Percentiles rank a stretch among this genome's conserved stretches.
phyloP scores from a whole-genome alignment of 2,888 invertebrate species.

The Omphaloscelis lunosa region DNA sequence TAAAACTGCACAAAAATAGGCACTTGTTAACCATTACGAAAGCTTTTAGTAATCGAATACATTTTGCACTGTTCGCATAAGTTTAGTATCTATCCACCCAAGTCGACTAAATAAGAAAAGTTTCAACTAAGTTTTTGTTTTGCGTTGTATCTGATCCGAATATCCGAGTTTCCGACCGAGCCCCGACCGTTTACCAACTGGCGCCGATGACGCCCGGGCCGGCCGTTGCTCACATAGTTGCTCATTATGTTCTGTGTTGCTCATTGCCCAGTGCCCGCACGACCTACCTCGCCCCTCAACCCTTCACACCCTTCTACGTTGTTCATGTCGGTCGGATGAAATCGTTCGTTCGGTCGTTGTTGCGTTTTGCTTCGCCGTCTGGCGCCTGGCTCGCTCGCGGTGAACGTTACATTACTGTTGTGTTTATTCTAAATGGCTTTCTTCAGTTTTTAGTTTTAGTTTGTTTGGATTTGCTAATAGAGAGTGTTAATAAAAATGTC shows the following conservation, averaged over 20 bases:
- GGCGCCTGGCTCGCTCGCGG: conserved; percentile 72
- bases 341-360: conserved; percentile 55
- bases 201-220: conserved; percentile 1
- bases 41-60: background rate
- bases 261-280: conserved; percentile 1
- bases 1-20: background rate
- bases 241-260: too few species aligned
- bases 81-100: background rate
- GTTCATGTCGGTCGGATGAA: conserved; percentile 38
- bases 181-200: conserved; percentile 23
- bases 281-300: conserved; percentile 37
- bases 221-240: conserved; percentile 21
- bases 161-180: background rate
- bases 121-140: background rate
- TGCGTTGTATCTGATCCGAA: background rate
- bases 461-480: conserved; percentile 45
- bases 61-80: background rate
- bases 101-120: conserved; percentile 27
- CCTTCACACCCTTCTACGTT: conserved; percentile 33
- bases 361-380: conserved; percentile 71
- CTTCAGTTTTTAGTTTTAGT: conserved; percentile 60
- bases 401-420: conserved; percentile 73
- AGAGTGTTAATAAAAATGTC: conserved; percentile 75
- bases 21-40: too few species aligned
- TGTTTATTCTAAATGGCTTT: conserved; percentile 75